These are phyloP conservation scores for Isichthys henryi DNA, from an alignment of 2,113 vertebrate species.

Conservation along the genomic window DNA sequence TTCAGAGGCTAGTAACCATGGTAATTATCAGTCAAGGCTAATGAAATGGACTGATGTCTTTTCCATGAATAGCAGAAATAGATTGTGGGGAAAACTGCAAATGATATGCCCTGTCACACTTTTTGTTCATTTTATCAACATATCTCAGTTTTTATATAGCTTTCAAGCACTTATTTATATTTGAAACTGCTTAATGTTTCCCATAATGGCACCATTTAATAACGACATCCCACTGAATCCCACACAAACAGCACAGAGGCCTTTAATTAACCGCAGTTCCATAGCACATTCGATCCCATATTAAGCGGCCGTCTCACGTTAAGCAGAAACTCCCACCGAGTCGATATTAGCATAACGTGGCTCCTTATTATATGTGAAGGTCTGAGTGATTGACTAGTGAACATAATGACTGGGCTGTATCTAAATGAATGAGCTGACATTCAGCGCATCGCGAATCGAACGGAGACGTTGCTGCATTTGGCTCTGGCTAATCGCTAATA, in stretches of 20 bases:
- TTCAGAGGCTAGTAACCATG: conserved; percentile 54
- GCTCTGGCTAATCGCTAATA: neutral
- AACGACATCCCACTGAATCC: neutral
- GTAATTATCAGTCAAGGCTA: conserved; percentile 49
- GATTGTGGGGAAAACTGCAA: neutral
- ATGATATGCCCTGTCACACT: neutral
- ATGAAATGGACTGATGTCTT: neutral
- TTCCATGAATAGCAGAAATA: neutral
- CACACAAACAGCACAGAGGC: neutral
- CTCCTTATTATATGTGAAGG: neutral
- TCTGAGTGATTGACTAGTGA: neutral
- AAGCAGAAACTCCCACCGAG: neutral
- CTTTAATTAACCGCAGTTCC: neutral
- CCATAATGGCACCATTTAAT: neutral
- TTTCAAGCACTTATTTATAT: neutral
- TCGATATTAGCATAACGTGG: neutral
- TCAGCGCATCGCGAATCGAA: neutral
- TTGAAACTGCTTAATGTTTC: neutral
- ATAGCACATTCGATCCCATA: neutral
- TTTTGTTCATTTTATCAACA: neutral
- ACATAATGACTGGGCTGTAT: neutral
- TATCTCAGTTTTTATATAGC: neutral
- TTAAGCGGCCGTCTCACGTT: neutral
- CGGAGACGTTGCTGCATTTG: neutral
- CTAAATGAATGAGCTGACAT: neutral